A percentile compares a stretch with the other conserved stretches of the same genome.
phyloP scores from a whole-genome alignment of 2,113 vertebrate genomes.

The Caloenas nicobarica region DNA sequence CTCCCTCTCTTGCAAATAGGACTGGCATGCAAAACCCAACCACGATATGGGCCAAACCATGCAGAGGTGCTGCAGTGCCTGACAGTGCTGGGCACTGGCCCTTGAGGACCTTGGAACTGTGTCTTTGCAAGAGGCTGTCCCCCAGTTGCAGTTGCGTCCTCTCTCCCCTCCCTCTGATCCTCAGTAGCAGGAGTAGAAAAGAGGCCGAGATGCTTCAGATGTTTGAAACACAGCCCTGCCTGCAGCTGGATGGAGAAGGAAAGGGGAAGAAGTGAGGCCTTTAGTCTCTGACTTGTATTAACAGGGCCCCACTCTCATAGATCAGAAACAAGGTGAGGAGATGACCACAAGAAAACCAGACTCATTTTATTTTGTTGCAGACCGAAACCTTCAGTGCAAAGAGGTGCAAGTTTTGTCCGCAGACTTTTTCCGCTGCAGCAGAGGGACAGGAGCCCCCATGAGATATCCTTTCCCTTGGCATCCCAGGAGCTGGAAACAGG shows the following conservation, averaged over 20 bases:
- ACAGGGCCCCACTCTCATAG: fast-evolving
- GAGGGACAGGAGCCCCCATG: background rate
- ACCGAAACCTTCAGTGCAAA: background rate
- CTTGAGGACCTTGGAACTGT: background rate
- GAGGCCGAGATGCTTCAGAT: background rate
- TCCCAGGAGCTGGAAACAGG: background rate
- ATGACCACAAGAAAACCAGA: background rate
- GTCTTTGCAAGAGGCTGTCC: background rate
- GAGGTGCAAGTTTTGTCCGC: background rate
- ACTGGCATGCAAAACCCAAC: background rate
- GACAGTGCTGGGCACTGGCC: background rate
- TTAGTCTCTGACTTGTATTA: background rate
- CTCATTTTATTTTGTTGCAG: background rate
- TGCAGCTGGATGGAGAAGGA: background rate
- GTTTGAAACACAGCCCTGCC: background rate
- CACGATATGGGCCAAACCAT: fast-evolving
- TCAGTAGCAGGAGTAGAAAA: background rate
- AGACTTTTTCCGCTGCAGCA: background rate
- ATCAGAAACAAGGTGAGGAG: background rate
- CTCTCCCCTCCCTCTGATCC: background rate
- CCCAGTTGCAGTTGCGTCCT: background rate
- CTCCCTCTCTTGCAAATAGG: background rate
- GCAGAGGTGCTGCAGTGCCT: background rate
- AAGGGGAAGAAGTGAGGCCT: background rate
- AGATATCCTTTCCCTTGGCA: background rate